Conservation (phyloP, 2,797 vertebrate genomes). For the Acanthurus tractus region DNA sequence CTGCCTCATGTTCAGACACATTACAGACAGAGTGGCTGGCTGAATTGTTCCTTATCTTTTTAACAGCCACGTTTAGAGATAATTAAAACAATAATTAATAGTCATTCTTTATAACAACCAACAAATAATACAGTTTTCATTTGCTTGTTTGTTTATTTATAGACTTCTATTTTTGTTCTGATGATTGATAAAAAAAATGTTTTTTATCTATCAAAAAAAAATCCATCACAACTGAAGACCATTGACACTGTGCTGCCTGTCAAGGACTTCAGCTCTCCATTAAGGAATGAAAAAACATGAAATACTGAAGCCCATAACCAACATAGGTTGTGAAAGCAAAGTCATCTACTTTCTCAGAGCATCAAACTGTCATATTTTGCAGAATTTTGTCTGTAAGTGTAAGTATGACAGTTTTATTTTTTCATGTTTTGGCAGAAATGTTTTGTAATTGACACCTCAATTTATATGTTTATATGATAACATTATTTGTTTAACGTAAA, state of each 20-base stretch:
- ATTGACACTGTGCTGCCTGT: slow-evolving; percentile 38
- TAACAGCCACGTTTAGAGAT: background rate
- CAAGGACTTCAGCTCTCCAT: background rate
- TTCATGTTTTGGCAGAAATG: slow-evolving; percentile 58
- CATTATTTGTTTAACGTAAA: slow-evolving; percentile 63
- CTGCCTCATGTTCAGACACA: slow-evolving; percentile 10
- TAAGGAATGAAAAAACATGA: background rate
- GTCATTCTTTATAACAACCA: slow-evolving; percentile 6
- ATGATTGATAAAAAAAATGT: slow-evolving; percentile 6
- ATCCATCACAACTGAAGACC: slow-evolving; percentile 12
- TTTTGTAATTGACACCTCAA: slow-evolving; percentile 75
- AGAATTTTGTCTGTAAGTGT: slow-evolving; percentile 51
- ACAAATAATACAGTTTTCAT: background rate
- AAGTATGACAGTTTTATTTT: slow-evolving; percentile 65
- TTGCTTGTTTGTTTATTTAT: background rate
- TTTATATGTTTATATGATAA: slow-evolving; percentile 71
- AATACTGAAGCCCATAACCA: slow-evolving; percentile 33
- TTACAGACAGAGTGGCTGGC: background rate
- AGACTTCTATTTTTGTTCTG: background rate
- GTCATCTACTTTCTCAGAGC: slow-evolving; percentile 21
- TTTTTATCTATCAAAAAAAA: background rate
- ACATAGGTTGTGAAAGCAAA: slow-evolving; percentile 19
- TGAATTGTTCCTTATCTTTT: background rate
- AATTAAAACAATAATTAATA: slow-evolving; percentile 2
- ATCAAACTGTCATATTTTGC: slow-evolving; percentile 39